Evolutionary conservation across 2,888 invertebrate species (phyloP).

Genomic region (Meta bourneti): DNA sequence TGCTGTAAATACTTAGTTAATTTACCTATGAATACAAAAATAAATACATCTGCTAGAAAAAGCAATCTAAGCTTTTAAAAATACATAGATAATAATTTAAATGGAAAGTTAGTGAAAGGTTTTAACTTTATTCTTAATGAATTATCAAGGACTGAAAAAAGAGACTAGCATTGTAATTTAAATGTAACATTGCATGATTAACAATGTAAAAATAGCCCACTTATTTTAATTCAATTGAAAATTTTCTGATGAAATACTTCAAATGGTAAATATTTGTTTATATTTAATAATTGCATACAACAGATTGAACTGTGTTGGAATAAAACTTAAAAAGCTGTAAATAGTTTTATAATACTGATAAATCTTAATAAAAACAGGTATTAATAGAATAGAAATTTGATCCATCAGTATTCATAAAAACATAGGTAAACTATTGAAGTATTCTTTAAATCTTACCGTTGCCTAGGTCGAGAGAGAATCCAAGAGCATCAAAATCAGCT

Average conservation of each 20-base stretch:
- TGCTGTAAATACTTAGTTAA: not conserved
- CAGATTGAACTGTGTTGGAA: not conserved
- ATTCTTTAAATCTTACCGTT: constrained; percentile 57
- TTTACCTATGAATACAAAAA: not conserved
- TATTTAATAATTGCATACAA: too few species aligned
- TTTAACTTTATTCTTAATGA: not conserved
- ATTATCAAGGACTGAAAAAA: not conserved
- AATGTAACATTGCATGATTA: too few species aligned
- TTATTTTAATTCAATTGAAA: too few species aligned
- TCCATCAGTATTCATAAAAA: too few species aligned
- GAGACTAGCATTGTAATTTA: too few species aligned
- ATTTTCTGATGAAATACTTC: too few species aligned
- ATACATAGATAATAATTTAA: not conserved
- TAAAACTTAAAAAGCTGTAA: not conserved
- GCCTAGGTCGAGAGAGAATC: constrained; percentile 83
- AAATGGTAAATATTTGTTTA: too few species aligned
- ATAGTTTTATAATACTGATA: too few species aligned
- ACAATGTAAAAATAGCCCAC: too few species aligned
- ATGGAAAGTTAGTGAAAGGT: not conserved
- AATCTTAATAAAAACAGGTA: not conserved
- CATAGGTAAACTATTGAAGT: too few species aligned
- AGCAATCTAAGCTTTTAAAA: too few species aligned
- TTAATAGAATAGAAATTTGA: not conserved
- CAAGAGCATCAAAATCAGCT: constrained; percentile 87
- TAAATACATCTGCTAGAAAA: not conserved